phyloP scores from a whole-genome alignment of 2,797 vertebrate genomes.

The Chiloscyllium punctatum region DNA sequence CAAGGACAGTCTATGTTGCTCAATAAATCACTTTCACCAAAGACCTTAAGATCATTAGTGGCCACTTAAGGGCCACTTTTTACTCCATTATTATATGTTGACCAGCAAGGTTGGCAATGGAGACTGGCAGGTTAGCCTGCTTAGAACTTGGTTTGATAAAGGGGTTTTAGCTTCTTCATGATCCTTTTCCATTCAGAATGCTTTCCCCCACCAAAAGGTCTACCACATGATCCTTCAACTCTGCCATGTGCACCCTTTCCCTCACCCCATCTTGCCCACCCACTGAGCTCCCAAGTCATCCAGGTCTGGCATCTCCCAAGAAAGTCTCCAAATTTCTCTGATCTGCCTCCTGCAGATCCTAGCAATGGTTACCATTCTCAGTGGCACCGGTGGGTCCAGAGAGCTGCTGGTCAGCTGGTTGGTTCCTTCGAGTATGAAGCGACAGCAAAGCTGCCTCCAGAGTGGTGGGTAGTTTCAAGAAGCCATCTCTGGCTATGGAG shows the following conservation, averaged over 20 bases:
- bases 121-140: too few species aligned
- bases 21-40: neutral
- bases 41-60: neutral
- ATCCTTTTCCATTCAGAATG: neutral
- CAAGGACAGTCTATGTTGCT: neutral
- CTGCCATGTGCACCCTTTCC: neutral
- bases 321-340: neutral
- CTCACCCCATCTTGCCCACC: neutral
- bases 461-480: neutral
- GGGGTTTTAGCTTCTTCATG: neutral
- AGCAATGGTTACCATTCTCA: neutral
- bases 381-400: neutral
- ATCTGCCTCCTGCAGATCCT: neutral
- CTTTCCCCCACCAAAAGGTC: too few species aligned
- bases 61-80: too few species aligned
- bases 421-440: neutral
- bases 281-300: neutral
- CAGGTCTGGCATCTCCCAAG: too few species aligned
- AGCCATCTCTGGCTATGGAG: neutral
- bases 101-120: too few species aligned
- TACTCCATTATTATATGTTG: too few species aligned
- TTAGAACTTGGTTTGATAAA: too few species aligned
- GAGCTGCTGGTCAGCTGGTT: neutral
- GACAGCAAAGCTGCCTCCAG: too few species aligned
- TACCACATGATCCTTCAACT: too few species aligned